Evolutionary conservation across 1,140 invertebrate genomes (phyloP).

Genomic region (Penaeus japonicus): DNA sequence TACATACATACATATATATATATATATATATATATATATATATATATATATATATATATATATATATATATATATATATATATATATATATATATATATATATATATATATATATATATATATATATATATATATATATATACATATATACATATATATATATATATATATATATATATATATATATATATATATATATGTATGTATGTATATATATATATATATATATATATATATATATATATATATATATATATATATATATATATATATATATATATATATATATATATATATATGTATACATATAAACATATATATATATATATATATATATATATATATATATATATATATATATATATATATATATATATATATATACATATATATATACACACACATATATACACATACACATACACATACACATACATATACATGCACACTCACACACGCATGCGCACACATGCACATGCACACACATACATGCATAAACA

Average conservation of each 20-base stretch:
- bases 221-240: slow-evolving; percentile 9
- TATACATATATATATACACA: too few species aligned
- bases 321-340: too few species aligned
- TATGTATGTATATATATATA: neutral
- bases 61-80: neutral
- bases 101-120: neutral
- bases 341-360: too few species aligned
- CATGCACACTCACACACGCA: too few species aligned
- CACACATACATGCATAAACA: too few species aligned
- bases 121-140: neutral
- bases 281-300: too few species aligned
- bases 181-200: neutral
- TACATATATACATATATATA: neutral
- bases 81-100: neutral
- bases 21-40: neutral
- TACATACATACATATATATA: neutral
- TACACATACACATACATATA: too few species aligned
- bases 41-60: neutral
- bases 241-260: slow-evolving; percentile 1
- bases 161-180: neutral
- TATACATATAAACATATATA: too few species aligned
- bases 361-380: too few species aligned
- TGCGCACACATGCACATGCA: too few species aligned
- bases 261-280: too few species aligned
- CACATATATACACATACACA: too few species aligned